Evolutionary conservation across 2,888 invertebrate genomes (phyloP).

Genomic region (Venustoraphidia nigricollis): DNA sequence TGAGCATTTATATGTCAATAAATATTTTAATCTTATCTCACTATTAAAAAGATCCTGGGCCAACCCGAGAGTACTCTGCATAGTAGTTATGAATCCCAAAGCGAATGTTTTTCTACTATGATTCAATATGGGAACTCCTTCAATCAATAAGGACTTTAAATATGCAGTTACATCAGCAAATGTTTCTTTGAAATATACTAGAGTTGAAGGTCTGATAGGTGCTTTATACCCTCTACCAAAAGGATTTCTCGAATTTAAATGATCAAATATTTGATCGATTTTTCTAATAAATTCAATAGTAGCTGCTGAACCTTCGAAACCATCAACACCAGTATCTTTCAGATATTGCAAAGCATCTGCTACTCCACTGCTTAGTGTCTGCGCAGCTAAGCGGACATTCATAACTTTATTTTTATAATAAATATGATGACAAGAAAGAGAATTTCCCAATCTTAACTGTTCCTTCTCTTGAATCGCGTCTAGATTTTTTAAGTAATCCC

Average conservation of each 20-base stretch:
- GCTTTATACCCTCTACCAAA: constrained; percentile 13
- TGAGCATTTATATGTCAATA: constrained; percentile 6
- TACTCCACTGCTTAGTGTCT: constrained; percentile 10
- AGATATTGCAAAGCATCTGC: constrained; percentile 7
- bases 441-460: constrained; percentile 6
- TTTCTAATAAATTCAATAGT: constrained; percentile 13
- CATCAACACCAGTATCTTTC: not conserved
- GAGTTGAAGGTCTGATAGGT: constrained; percentile 8
- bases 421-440: constrained; percentile 7
- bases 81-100: no score
- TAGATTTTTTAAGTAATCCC: not conserved
- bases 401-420: constrained; percentile 9
- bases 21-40: no score
- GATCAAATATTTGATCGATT: constrained; percentile 13
- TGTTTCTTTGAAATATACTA: no score
- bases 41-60: no score
- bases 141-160: no score
- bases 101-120: no score
- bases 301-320: constrained; percentile 10
- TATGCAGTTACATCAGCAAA: no score
- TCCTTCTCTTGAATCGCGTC: constrained; percentile 6
- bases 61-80: no score
- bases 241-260: constrained; percentile 13
- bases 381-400: constrained; percentile 11
- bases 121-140: no score